A percentile compares a stretch with the other conserved stretches of the same genome.
Conservation (phyloP, 2,797 vertebrate genomes). For the Diglossa cyanea region DNA sequence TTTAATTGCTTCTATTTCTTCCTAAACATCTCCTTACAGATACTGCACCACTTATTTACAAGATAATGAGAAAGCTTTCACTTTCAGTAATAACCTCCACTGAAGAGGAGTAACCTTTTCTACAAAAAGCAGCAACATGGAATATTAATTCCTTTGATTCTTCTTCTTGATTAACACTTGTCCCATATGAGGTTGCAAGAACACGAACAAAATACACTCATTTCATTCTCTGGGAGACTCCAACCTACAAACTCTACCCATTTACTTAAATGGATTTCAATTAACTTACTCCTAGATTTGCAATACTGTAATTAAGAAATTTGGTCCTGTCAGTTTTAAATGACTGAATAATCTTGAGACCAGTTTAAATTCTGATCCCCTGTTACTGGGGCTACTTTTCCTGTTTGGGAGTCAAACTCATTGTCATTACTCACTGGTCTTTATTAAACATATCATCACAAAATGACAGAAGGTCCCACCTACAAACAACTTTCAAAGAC, state of each 20-base stretch:
- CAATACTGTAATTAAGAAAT: not conserved
- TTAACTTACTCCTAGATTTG: not conserved
- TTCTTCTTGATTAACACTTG: not conserved
- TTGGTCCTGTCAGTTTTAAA: not conserved
- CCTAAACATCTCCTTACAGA: not conserved
- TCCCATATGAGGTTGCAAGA: not conserved
- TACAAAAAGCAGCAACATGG: not conserved
- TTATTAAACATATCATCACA: not conserved
- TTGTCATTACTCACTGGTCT: not conserved
- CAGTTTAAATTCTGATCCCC: not conserved
- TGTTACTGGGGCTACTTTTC: not conserved
- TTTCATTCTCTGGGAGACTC: not conserved
- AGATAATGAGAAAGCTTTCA: not conserved
- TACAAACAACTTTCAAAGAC: not conserved
- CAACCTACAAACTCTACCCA: not conserved
- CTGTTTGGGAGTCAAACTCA: not conserved
- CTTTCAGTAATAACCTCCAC: not conserved
- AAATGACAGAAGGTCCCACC: not conserved
- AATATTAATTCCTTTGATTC: slow-evolving; percentile 15
- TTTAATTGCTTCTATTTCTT: slow-evolving; percentile 34
- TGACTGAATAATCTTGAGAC: not conserved
- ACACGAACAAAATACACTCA: not conserved
- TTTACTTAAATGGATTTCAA: not conserved
- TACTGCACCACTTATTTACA: not conserved
- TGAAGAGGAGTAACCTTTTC: not conserved